Evolutionary conservation across 1,140 invertebrate genomes (phyloP).

Genomic region (Diplogasteroides magnus): DNA sequence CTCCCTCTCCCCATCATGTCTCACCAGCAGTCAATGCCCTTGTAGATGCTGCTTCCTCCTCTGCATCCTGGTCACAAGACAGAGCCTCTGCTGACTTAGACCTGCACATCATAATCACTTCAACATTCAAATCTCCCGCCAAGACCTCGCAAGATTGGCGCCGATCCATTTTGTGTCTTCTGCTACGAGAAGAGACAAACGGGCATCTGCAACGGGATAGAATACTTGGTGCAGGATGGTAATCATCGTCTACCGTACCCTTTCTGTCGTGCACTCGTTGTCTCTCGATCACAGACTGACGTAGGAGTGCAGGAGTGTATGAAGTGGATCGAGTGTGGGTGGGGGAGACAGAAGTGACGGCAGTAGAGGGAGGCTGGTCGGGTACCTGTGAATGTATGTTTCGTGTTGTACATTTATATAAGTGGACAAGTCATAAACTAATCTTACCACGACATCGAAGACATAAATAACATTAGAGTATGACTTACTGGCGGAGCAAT

Average conservation of each 20-base stretch:
- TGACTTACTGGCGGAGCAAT: conserved; percentile 50
- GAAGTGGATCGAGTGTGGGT: conserved; percentile 55
- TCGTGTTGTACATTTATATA: too few relatives aligned
- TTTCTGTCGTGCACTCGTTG: conserved; percentile 20
- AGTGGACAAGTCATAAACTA: too few relatives aligned
- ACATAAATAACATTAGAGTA: not conserved
- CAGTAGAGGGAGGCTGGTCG: too few relatives aligned
- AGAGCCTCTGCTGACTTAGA: conserved; percentile 23
- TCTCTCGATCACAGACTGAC: conserved; percentile 30
- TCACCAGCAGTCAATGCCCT: not conserved
- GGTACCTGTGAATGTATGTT: too few relatives aligned
- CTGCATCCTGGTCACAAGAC: conserved; percentile 17
- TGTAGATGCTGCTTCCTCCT: conserved; percentile 4
- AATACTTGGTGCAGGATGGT: not conserved
- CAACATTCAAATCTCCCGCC: too few relatives aligned
- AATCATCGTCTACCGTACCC: conserved; percentile 1
- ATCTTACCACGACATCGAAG: too few relatives aligned
- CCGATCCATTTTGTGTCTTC: conserved; percentile 18
- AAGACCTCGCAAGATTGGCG: conserved; percentile 9
- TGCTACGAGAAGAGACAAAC: conserved; percentile 23
- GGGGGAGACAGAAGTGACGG: too few relatives aligned
- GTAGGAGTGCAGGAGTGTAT: conserved; percentile 50
- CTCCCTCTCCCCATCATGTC: too few relatives aligned
- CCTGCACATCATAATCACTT: too few relatives aligned
- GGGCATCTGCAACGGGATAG: conserved; percentile 11